phyloP scores from a whole-genome alignment of 2,113 vertebrate genomes.

The Regulus satrapa region DNA sequence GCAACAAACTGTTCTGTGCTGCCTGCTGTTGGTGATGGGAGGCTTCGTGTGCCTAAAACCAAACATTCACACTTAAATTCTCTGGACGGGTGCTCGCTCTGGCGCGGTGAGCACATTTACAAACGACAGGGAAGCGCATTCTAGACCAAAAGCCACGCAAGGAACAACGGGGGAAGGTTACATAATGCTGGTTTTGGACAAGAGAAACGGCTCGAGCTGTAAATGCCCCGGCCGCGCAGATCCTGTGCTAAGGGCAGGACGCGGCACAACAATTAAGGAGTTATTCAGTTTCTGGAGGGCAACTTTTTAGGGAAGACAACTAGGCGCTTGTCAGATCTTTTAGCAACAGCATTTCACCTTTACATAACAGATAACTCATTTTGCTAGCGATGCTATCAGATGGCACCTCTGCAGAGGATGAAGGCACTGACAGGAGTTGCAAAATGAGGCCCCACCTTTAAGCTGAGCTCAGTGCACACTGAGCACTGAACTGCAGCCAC shows the following conservation, averaged over 20 bases:
- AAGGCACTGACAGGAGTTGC: not conserved
- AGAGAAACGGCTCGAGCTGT: not conserved
- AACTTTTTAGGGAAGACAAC: constrained; percentile 38
- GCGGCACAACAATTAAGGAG: not conserved
- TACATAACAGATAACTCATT: constrained; percentile 44
- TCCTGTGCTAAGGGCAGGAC: not conserved
- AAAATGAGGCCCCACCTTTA: not conserved
- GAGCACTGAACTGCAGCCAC: not conserved
- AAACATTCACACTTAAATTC: constrained; percentile 75
- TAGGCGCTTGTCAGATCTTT: constrained; percentile 24
- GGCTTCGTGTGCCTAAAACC: constrained; percentile 92
- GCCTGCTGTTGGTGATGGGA: constrained; percentile 97
- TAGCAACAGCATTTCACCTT: constrained; percentile 13
- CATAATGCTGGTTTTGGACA: not conserved
- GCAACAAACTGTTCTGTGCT: constrained; percentile 92
- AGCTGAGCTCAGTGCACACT: not conserved
- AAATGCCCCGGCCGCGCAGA: not conserved
- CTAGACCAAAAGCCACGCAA: not conserved
- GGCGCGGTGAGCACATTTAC: not conserved
- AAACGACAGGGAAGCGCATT: constrained; percentile 2
- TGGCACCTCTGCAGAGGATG: not conserved
- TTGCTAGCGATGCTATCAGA: constrained; percentile 24
- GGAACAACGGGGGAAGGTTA: not conserved
- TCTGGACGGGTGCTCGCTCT: not conserved
- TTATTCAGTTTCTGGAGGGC: constrained; percentile 51